These are phyloP conservation scores for Oxyscelio sp. DNA, from an alignment of 2,888 invertebrate species.

Conservation along the genomic window DNA sequence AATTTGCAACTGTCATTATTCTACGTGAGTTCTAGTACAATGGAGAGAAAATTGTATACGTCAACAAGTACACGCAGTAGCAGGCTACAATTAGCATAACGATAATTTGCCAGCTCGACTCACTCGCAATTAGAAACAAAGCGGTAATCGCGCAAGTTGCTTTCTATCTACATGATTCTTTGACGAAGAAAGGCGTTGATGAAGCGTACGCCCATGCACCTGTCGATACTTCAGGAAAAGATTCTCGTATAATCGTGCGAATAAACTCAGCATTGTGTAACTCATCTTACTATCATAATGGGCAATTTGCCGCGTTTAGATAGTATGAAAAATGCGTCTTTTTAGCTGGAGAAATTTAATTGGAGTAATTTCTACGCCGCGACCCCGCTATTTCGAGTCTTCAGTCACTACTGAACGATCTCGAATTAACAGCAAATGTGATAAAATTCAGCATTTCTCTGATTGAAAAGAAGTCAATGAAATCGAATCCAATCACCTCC, in stretches of 20 bases:
- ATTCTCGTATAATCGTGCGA: constrained; percentile 62
- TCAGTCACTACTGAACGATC: no score
- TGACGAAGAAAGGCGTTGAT: constrained; percentile 69
- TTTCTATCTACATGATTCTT: constrained; percentile 72
- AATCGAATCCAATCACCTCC: no score
- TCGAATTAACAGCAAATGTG: no score
- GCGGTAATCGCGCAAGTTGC: constrained; percentile 71
- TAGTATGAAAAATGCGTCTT: constrained; percentile 23
- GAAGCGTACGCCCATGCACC: constrained; percentile 35
- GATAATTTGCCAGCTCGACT: constrained; percentile 71
- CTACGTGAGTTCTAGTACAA: constrained; percentile 33
- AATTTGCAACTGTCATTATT: constrained; percentile 63
- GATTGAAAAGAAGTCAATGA: no score
- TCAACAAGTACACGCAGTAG: constrained; percentile 66
- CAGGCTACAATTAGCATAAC: constrained; percentile 72
- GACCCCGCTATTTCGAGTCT: no score
- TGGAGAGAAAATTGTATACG: constrained; percentile 64
- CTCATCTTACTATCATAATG: constrained; percentile 54
- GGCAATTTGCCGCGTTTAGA: constrained; percentile 59
- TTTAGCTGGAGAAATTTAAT: constrained; percentile 76
- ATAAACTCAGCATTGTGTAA: constrained; percentile 66
- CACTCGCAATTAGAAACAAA: constrained; percentile 72
- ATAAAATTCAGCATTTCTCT: no score
- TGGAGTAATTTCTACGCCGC: constrained; percentile 65
- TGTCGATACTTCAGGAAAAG: constrained; percentile 35